Evolutionary conservation across 2,113 vertebrate species (phyloP), one percentile per base, ranked within the genome.

Genomic region (Gobiocypris rarus): DNA sequence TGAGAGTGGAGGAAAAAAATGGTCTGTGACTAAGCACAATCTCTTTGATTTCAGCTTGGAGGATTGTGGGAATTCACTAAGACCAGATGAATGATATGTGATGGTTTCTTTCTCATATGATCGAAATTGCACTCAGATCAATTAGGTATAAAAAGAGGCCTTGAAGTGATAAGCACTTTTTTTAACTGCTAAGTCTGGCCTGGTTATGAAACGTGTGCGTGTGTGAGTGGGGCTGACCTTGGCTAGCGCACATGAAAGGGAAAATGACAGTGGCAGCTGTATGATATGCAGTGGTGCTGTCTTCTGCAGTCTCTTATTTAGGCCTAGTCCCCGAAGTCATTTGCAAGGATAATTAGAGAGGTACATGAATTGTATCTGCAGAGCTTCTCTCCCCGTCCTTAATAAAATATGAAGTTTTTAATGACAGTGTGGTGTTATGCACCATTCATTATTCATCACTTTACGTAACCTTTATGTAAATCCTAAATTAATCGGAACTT

Each of bases 351-450:
- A 85, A 85, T 75, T 81, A 84, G 83, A 84, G 83, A 84, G 75
- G 83, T 84, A 84, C 83, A 84, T 71, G 83, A 84, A 84, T 84
- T 84, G 83, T 84, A 84, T 84, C 83, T 84, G 83, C 38, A 28
- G 63, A 45, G 83, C 75, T 67, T 45, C 71, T 86, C 59, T 71
- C 45, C 63, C 45, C 61, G n/a, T 69, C 48, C 80, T 83, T 77
- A 70, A 86, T 86, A 83, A 86, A 86, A 83, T 75, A 82, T 86
- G 84, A 86, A 83, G 85, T 83, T 76, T 86, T 82, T 86, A 82
- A 86, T 86, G 84, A 86, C 84, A 86, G 79, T 70, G 70, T 86
- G 79, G 67, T 86, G 79, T 86, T 52, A 82, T 83, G 75, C 75
- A 73, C 45, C 63, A 82, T 86, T 83, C 61, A 86, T 86, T 86